phyloP scores from a whole-genome alignment of 2,797 vertebrate species.

The Percopsis omiscomaycus region DNA sequence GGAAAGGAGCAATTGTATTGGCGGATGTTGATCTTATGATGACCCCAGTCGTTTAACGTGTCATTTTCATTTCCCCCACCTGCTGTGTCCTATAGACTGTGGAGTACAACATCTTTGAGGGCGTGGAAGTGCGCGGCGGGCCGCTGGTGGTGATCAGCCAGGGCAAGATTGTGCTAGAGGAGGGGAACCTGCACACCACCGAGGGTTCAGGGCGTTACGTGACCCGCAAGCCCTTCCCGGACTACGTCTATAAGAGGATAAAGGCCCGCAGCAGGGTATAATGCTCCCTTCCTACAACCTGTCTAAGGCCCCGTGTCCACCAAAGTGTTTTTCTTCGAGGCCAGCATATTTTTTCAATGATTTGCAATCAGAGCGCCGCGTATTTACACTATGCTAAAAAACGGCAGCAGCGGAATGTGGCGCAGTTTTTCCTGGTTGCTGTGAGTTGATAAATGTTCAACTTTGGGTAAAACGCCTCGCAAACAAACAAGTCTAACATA shows the following conservation, averaged over 20 bases:
- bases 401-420: too few species aligned
- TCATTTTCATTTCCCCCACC: not conserved
- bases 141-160: conserved; percentile 98
- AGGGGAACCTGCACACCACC: conserved; percentile 86
- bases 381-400: too few species aligned
- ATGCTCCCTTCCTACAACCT: not conserved
- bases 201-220: conserved; percentile 92
- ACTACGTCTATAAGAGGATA: conserved; percentile 99
- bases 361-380: too few species aligned
- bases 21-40: not conserved
- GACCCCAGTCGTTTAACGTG: not conserved
- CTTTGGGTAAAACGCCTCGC: too few species aligned
- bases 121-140: conserved; percentile 90
- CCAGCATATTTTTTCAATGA: not conserved
- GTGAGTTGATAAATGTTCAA: too few species aligned
- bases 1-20: not conserved
- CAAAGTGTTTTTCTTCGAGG: not conserved
- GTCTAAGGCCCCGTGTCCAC: not conserved
- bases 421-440: too few species aligned
- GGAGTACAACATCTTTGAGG: conserved; percentile 98
- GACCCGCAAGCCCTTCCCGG: conserved; percentile 91
- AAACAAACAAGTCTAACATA: too few species aligned
- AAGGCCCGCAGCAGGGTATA: conserved; percentile 96
- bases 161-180: conserved; percentile 95
- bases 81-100: conserved; percentile 74